Conservation (phyloP, 2,888 invertebrate genomes). For the Diogma glabrata region DNA sequence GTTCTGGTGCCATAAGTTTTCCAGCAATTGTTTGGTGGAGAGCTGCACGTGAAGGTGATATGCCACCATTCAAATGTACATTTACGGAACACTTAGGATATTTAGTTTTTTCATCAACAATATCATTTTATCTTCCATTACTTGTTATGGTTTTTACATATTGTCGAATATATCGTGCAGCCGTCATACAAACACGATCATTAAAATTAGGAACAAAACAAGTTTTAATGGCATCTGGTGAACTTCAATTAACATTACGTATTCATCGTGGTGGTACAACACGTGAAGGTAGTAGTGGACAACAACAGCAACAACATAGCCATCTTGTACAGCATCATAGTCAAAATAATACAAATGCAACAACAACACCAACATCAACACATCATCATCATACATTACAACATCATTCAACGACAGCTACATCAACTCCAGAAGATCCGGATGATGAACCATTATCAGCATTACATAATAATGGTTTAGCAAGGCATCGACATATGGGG, state of each 20-base stretch:
- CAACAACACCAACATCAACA: slow-evolving; percentile 38
- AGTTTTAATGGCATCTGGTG: slow-evolving; percentile 73
- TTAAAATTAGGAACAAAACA: slow-evolving; percentile 86
- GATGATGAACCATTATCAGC: slow-evolving; percentile 61
- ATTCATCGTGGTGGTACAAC: slow-evolving; percentile 86
- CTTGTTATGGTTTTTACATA: slow-evolving; percentile 98
- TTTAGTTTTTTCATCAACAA: slow-evolving; percentile 91
- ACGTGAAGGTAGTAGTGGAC: slow-evolving; percentile 39
- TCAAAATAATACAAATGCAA: no score
- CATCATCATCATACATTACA: slow-evolving; percentile 27
- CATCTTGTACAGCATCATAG: slow-evolving; percentile 24
- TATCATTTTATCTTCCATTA: slow-evolving; percentile 94
- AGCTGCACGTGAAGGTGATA: slow-evolving; percentile 69
- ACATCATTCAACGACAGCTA: slow-evolving; percentile 36
- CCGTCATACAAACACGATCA: slow-evolving; percentile 82
- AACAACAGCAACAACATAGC: slow-evolving; percentile 14
- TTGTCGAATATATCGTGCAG: slow-evolving; percentile 89
- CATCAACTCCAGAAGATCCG: slow-evolving; percentile 53
- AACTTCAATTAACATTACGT: slow-evolving; percentile 75
- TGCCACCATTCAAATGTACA: slow-evolving; percentile 77
- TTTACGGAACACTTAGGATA: slow-evolving; percentile 96
- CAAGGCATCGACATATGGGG: slow-evolving; percentile 57
- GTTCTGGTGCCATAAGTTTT: slow-evolving; percentile 93
- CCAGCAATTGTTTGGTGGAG: slow-evolving; percentile 96
- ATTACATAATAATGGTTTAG: slow-evolving; percentile 64